phyloP scores from a whole-genome alignment of 2,797 vertebrate genomes.

The Austrolebias charrua region DNA sequence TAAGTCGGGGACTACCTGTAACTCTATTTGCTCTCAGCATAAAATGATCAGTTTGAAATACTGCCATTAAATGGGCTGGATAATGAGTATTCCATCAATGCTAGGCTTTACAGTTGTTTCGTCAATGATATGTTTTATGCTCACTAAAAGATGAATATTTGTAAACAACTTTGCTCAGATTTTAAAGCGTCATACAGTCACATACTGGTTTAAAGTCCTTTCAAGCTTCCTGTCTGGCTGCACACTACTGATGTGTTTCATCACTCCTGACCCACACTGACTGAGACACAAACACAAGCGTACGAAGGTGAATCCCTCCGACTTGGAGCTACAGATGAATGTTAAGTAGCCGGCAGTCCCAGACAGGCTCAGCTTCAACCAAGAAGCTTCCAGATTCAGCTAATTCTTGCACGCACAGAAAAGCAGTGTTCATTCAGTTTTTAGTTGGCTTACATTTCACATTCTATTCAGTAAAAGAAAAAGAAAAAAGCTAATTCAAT shows the following conservation, averaged over 20 bases:
- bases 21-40: no score
- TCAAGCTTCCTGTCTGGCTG: conserved; percentile 20
- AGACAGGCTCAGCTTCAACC: conserved; percentile 58
- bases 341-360: conserved; percentile 64
- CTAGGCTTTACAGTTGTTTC: no score
- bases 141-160: no score
- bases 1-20: no score
- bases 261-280: conserved; percentile 41
- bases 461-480: conserved; percentile 61
- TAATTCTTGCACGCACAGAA: conserved; percentile 53
- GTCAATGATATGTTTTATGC: no score
- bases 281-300: conserved; percentile 44
- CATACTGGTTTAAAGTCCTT: neutral
- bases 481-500: conserved; percentile 67
- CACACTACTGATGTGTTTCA: conserved; percentile 40
- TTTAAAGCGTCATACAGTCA: neutral
- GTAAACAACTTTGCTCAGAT: neutral
- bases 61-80: no score
- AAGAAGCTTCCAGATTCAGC: conserved; percentile 53
- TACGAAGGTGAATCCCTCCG: conserved; percentile 54
- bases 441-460: conserved; percentile 64
- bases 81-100: no score
- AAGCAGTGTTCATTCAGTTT: conserved; percentile 50
- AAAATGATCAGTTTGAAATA: no score
- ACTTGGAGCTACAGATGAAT: conserved; percentile 61